Percentiles rank a stretch among this genome's conserved stretches.
phyloP scores from a whole-genome alignment of 2,888 invertebrate species.

The Eupsilia transversa region DNA sequence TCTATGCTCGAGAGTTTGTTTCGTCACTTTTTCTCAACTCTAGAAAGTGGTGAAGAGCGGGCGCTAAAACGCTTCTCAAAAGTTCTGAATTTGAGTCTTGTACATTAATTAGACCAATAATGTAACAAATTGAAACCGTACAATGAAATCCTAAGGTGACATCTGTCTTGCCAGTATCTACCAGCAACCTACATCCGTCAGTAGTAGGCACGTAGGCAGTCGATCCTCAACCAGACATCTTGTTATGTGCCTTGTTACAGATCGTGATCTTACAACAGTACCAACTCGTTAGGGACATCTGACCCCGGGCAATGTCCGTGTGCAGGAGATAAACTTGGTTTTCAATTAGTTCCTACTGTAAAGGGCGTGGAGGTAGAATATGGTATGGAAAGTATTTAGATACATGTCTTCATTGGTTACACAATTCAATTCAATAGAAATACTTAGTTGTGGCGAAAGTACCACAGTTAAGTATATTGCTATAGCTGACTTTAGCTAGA shows the following conservation, averaged over 20 bases:
- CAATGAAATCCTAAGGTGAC: conserved; percentile 1
- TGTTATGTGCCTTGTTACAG: conserved; percentile 32
- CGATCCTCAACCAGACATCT: conserved; percentile 32
- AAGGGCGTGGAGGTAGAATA: neutral
- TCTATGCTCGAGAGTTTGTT: neutral
- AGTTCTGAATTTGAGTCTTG: no score
- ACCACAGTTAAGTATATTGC: no score
- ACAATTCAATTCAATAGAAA: neutral
- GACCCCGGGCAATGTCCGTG: conserved; percentile 30
- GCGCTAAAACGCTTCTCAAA: neutral
- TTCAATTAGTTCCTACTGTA: conserved; percentile 23
- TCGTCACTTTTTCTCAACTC: neutral
- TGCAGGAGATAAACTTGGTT: conserved; percentile 7
- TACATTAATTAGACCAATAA: neutral
- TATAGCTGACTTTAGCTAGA: neutral
- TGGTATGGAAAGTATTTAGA: neutral
- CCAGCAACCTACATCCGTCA: conserved; percentile 31
- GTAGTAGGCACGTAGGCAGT: conserved; percentile 23
- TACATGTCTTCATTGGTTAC: neutral
- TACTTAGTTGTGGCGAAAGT: no score
- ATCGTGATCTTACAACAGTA: conserved; percentile 48
- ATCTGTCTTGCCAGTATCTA: conserved; percentile 9
- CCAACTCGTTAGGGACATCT: conserved; percentile 40
- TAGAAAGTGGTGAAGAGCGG: no score
- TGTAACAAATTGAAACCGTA: neutral